Evolutionary conservation across 2,888 invertebrate genomes (phyloP), one percentile per base, ranked within the genome.

Genomic region (Dicycla oo): DNA sequence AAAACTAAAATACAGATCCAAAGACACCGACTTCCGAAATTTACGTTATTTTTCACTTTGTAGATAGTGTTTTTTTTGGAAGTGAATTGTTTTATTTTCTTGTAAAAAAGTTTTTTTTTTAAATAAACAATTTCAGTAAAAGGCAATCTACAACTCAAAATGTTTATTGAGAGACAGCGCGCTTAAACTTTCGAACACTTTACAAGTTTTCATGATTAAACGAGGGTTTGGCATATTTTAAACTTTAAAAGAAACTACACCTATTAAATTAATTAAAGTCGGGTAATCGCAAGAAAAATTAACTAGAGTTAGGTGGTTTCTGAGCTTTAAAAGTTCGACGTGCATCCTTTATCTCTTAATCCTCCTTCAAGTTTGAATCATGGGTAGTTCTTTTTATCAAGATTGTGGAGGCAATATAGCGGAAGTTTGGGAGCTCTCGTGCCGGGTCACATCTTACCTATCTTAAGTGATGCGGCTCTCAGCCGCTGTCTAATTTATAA

Each of bases 401-500:
- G 95, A 95, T 95, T 92, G 92, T 85, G 90, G 88, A 80, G 88
- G 93, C 91, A 93, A 94, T 95, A 93, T 95, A 94, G 89, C 90
- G 83, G 91, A 95, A 95, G 93, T 95, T 94, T 89, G 93, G 93
- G 88, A 90, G 91, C 92, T 91, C 91, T 94, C 94, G 93, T 93
- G 93, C 92, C 93, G 93, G 95, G 95, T 94, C 95, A 94, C 94
- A 95, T 94, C 94, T 92, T 95, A 95, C 95, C 95, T 95, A 95
- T 94, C 95, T 95, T 94, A 95, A 95, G 94, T 94, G 95, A 95
- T 95, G 95, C 94, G 95, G 93, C 93, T 93, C 94, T 95, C 94
- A 86, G 86, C 86, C 94, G 93, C 93, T 94, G 95, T 95, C 95
- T 96, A 95, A 96, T 96, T 96, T 95, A 95, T 96, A 96, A 95